These are phyloP conservation scores for Meles meles DNA, from an alignment of 2,113 vertebrate species.

Conservation along the genomic window DNA sequence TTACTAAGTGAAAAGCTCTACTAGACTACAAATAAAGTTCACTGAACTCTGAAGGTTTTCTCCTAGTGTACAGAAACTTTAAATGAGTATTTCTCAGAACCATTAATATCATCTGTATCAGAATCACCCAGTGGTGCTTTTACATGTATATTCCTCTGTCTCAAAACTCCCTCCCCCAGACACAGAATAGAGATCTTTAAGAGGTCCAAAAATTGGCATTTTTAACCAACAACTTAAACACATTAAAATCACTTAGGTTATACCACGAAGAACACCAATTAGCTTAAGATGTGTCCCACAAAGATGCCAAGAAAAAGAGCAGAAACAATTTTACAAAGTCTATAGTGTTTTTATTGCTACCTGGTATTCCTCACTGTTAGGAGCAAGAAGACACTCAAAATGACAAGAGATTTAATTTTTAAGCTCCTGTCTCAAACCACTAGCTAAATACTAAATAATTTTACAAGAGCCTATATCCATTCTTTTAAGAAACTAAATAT, in stretches of 20 bases:
- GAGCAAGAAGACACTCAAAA: not conserved
- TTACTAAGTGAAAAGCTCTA: not conserved
- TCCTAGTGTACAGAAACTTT: not conserved
- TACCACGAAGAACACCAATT: not conserved
- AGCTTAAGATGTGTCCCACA: not conserved
- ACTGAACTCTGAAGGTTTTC: not conserved
- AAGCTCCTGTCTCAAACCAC: not conserved
- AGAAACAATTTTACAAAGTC: not conserved
- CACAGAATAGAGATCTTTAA: not conserved
- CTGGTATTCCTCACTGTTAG: not conserved
- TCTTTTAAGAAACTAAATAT: not conserved
- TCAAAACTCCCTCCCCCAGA: not conserved
- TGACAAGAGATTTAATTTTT: conserved; percentile 7
- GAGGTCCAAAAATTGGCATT: not conserved
- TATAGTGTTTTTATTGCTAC: not conserved
- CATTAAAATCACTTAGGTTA: not conserved
- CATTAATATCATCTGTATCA: not conserved
- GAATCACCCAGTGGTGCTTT: not conserved
- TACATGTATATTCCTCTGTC: not conserved
- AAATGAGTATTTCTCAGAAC: not conserved
- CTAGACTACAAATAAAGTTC: not conserved
- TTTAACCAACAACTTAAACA: not conserved
- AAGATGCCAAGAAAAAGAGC: not conserved
- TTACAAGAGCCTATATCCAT: not conserved
- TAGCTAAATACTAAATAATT: not conserved